Percentiles rank a stretch among this genome's conserved stretches.
These are phyloP conservation scores for Drosophila longiperda DNA, from an alignment of 2,888 invertebrate species.

Conservation along the genomic window DNA sequence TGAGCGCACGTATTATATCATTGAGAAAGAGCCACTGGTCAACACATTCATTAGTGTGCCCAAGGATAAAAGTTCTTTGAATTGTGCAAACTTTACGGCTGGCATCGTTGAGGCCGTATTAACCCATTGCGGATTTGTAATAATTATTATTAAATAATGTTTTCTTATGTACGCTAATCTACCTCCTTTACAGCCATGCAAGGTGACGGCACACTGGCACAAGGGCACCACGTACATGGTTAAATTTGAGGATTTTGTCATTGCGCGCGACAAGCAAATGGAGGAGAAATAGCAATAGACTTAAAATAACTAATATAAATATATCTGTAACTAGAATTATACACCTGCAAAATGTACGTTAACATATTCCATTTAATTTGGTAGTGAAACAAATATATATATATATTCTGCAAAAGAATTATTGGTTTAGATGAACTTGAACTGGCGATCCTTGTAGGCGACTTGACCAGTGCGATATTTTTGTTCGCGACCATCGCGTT, in stretches of 20 bases:
- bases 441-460: slow-evolving; percentile 90
- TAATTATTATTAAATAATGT: slow-evolving; percentile 84
- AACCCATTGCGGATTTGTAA: slow-evolving; percentile 97
- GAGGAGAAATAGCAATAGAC: slow-evolving; percentile 89
- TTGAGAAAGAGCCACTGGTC: slow-evolving; percentile 98
- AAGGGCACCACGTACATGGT: slow-evolving; percentile 99
- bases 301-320: slow-evolving; percentile 10
- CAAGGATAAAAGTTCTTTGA: slow-evolving; percentile 98
- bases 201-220: slow-evolving; percentile 99
- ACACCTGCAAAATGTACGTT: slow-evolving; percentile 33
- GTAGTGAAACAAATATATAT: slow-evolving; percentile 28
- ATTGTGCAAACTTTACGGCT: slow-evolving; percentile 99
- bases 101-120: slow-evolving; percentile 99
- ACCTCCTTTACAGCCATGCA: slow-evolving; percentile 91
- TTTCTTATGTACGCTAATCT: not conserved
- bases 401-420: slow-evolving; percentile 21
- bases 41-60: slow-evolving; percentile 99
- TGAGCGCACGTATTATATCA: slow-evolving; percentile 98
- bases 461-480: slow-evolving; percentile 89
- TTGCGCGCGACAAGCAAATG: slow-evolving; percentile 94
- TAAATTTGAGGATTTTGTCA: slow-evolving; percentile 97
- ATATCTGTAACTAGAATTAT: slow-evolving; percentile 10
- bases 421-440: slow-evolving; percentile 88
- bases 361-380: slow-evolving; percentile 55
- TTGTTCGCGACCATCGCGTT: slow-evolving; percentile 87